These are phyloP conservation scores for Trematocara zebra DNA, from an alignment of 2,113 vertebrate species.

Conservation along the genomic window DNA sequence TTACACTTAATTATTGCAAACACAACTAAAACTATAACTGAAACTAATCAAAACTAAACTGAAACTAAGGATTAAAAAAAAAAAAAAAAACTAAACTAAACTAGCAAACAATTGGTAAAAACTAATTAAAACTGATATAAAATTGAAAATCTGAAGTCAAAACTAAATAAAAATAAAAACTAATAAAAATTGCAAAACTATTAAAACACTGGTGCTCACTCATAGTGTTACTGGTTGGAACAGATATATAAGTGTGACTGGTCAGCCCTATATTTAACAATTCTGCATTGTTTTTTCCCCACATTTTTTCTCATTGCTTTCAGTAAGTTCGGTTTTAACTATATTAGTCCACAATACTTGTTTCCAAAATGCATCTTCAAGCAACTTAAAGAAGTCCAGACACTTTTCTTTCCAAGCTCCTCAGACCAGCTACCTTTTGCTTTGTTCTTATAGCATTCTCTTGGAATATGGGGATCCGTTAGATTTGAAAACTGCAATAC, in stretches of 20 bases:
- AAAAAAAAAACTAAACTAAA: too few species aligned
- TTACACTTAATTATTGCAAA: too few species aligned
- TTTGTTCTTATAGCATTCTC: not conserved
- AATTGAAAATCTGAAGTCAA: too few species aligned
- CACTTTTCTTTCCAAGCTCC: not conserved
- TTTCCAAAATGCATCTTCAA: not conserved
- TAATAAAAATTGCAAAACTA: too few species aligned
- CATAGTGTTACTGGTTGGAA: not conserved
- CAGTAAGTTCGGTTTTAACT: not conserved
- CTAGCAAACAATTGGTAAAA: too few species aligned
- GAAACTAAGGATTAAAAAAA: too few species aligned
- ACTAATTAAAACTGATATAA: too few species aligned
- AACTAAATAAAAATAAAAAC: too few species aligned
- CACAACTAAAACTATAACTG: too few species aligned
- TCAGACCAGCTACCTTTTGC: not conserved
- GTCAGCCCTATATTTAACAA: not conserved
- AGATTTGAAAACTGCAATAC: not conserved
- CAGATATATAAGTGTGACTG: not conserved
- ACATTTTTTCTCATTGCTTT: not conserved
- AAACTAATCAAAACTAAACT: too few species aligned
- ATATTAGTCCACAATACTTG: not conserved
- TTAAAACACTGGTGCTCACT: not conserved
- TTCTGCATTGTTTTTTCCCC: not conserved
- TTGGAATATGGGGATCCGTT: not conserved
- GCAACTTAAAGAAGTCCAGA: not conserved